Base-by-base conservation (phyloP, 2,113 vertebrate genomes). In the Bambusicola thoracicus region DNA sequence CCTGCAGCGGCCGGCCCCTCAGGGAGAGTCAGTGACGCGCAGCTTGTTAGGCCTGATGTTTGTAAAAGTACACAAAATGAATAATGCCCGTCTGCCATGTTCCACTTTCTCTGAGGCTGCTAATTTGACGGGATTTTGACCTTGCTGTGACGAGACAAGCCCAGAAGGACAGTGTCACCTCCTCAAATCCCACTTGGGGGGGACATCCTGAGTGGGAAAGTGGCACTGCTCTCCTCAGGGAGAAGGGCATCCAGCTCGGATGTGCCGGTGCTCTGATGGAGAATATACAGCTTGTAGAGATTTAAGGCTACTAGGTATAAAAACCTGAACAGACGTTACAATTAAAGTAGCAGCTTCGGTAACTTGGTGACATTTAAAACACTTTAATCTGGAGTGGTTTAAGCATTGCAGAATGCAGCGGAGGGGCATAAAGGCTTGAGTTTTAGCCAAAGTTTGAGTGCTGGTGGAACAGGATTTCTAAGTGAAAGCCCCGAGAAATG, bases 381-480 rank as follows among this genome's bases (percentile, higher is more conserved):
- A 22, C 72, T 63, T 86, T 91, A 65, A 62, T 82, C 16, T 41
- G 27, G 10, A 69, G 15, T 48, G 21, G 30, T 92, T 85, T 81
- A 91, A 75, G 5, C 24, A 27, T n/a, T 87, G 44, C 2, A 2
- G 94, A 82, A 80, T 32, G 29, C 40, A 62, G 40, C 79, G 25
- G 16, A 65, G 34, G 85, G 72, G 67, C 79, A 27, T 73, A 20
- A 89, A 76, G 21, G 73, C 90, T 93, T 96, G 92, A 85, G 59
- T 38, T 91, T 49, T 49, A 70, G 92, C 85, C 90, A 83, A 77
- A 74, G 19, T 83, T 70, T 91, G 79, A 77, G 21, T 91, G 76
- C n/a, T 67, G n/a, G 79, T 74, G 34, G 85, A 80, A 85, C 67
- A 85, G 55, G 67, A 80, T 95, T 91, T 95, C 55, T 66, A 22